Percentiles rank a stretch among this genome's conserved stretches.
These are phyloP conservation scores for Natrix natrix DNA, from an alignment of 2,797 vertebrate genomes.

Conservation along the genomic window DNA sequence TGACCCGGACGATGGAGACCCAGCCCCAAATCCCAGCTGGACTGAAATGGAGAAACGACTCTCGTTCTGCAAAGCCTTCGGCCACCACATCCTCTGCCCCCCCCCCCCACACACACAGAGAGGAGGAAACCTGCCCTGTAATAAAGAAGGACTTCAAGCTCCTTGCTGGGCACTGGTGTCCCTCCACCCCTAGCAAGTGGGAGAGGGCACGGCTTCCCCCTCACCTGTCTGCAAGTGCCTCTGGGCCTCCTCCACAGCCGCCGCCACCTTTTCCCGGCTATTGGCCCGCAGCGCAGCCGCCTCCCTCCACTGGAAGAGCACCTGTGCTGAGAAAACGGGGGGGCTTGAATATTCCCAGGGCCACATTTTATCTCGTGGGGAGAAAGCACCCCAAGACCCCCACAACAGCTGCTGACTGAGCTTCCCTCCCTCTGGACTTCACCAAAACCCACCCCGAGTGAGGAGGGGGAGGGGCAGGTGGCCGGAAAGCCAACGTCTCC, in stretches of 20 bases:
- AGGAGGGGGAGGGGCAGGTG: too few relatives aligned
- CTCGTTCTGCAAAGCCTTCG: not conserved
- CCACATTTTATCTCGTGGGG: not conserved
- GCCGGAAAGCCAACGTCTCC: too few relatives aligned
- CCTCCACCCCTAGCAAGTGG: not conserved
- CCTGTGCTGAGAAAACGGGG: slow-evolving; percentile 41
- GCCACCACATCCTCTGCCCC: not conserved
- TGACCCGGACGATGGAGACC: not conserved
- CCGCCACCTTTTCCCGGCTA: slow-evolving; percentile 68
- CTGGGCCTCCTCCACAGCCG: slow-evolving; percentile 67
- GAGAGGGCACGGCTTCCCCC: not conserved
- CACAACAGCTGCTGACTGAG: not conserved
- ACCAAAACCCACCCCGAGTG: too few relatives aligned
- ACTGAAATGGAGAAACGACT: not conserved
- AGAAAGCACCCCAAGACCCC: not conserved
- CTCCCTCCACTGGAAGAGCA: slow-evolving; percentile 77
- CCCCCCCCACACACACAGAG: not conserved
- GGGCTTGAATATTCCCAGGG: not conserved
- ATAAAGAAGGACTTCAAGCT: not conserved
- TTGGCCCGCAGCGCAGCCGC: slow-evolving; percentile 46
- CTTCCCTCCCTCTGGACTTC: not conserved
- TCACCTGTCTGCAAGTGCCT: slow-evolving; percentile 74
- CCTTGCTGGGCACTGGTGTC: not conserved
- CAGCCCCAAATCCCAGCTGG: not conserved
- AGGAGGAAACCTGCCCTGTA: not conserved